These are phyloP conservation scores for Epinephelus moara DNA, from an alignment of 2,113 vertebrate genomes.

Conservation along the genomic window DNA sequence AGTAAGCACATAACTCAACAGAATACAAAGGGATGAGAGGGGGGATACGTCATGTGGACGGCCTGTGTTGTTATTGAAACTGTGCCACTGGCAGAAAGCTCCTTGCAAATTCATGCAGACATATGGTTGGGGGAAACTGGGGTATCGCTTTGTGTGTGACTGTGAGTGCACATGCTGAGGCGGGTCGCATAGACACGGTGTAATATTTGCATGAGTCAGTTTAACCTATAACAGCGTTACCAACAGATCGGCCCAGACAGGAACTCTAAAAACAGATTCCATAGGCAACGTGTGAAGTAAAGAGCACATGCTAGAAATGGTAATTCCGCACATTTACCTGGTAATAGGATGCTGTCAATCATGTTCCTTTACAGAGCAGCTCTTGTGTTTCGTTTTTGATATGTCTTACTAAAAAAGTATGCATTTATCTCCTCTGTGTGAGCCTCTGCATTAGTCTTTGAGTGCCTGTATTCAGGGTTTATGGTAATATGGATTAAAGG, in stretches of 20 bases:
- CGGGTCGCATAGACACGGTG: neutral
- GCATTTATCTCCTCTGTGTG: neutral
- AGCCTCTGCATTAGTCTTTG: neutral
- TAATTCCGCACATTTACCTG: neutral
- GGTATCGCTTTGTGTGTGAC: conserved; percentile 20
- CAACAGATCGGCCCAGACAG: neutral
- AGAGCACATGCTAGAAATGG: conserved; percentile 12
- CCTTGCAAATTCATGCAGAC: conserved; percentile 46
- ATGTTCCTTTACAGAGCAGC: neutral
- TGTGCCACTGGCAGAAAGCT: conserved; percentile 49
- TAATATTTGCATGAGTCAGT: conserved; percentile 6
- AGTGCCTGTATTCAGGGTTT: neutral
- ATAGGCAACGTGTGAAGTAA: conserved; percentile 1
- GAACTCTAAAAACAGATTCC: conserved; percentile 11
- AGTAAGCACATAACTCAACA: conserved; percentile 56
- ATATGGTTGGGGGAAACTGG: conserved; percentile 42
- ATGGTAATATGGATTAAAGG: neutral
- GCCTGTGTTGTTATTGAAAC: conserved; percentile 39
- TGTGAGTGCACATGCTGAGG: conserved; percentile 3
- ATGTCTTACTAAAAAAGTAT: too few species aligned
- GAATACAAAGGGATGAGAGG: conserved; percentile 44
- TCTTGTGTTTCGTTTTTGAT: neutral
- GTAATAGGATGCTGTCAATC: neutral
- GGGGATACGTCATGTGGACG: conserved; percentile 34
- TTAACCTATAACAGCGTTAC: neutral